Evolutionary conservation across 53 echinoderm and acorn worm species (phyloP), one percentile per base, ranked within the genome.

Genomic region (Actinopyga echinites): DNA sequence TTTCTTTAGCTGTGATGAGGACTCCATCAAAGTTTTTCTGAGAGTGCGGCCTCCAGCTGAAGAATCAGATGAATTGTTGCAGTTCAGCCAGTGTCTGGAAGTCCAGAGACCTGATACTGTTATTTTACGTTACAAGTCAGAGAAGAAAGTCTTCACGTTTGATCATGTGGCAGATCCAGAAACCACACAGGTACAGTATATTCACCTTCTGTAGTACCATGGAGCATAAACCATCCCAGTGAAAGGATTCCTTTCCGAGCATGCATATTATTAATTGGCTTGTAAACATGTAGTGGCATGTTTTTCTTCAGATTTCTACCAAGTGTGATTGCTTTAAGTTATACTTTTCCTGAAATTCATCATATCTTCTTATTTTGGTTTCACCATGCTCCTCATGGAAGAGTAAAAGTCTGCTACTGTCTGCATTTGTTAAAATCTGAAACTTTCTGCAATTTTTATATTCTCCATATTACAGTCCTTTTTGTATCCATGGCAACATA

Each of bases 81-180:
- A 89, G 58, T 87, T 86, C 55, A 90, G 90, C 71, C 92, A 99
- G 80, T 93, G 92, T 29, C 89, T 99, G 52, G 89, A 92, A 28
- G 99, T 99, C 24, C 73, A 85, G 56, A 84, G 78, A 12, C 99
- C 99, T 1, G 90, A 94, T 84, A 88, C 90, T 52, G 87, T 99
- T 22, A 85, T 94, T 65, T 57, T 99, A 63, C 88, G 85, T 1
- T 84, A 80, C 58, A 94, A 92, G 80, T 87, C 92, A 24, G 94
- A 97, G 78, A 87, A 90, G 22, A 99, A 94, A 77, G 92, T 92
- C 64, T 99, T 87, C 75, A 94, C 94, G 4, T 99, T 84, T 80
- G 99, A 99, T 44, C 94, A 99, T 85, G 99, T 99, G 29, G 92
- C 94, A 9, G 99, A 85, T 44, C 86, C 84, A 30, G 84, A 91